Base-by-base conservation (phyloP, 2,888 invertebrate genomes). In the Heteromurus nitidus region DNA sequence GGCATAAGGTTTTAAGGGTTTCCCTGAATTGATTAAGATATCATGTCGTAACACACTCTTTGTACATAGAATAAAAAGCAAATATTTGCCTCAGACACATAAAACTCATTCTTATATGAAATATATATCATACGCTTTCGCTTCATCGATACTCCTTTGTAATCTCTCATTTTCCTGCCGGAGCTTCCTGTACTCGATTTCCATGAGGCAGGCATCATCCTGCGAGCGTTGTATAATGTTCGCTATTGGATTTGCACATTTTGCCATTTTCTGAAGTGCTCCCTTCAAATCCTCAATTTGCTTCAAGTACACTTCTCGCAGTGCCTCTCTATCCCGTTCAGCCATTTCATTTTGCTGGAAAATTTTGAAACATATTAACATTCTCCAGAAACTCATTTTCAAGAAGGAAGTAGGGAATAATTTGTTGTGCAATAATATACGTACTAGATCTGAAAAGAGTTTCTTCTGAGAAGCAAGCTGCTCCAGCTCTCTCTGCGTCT, bases 211-310 rank as follows among this genome's bases (percentile, higher is more conserved):
- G 42, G 79, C 64, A 64, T 65, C 79, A 47, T 84, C 73, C 60
- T 82, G 60, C 36, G 80, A 68, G 62, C 84, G 20, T 62, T 79
- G 98, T 89, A 99, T 92, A 73, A 98, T 91, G 90, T 97, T 97
- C 1, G 98, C 97, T 73, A 99, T 90, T 0, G 98, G 99, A 91
- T 97, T 97, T 0, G 97, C 95, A 16, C 95, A 94, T 88, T 95
- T 92, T 0, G 98, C 97, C 67, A 98, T 89, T 18, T 93, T 93
- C 90, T 99, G 99, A 86, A 99, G 95, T 60, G 94, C 93, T 72
- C 92, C 92, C 42, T 95, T 92, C 69, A 98, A 90, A 88, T 93
- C 93, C 86, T 95, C 94, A 70, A 96, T 93, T 90, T 97, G 95
- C 87, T 93, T 93, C 64, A 92, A 91, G 7, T 93, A 91, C 24